Conservation (phyloP, 2,797 vertebrate genomes). For the Furcifer pardalis region DNA sequence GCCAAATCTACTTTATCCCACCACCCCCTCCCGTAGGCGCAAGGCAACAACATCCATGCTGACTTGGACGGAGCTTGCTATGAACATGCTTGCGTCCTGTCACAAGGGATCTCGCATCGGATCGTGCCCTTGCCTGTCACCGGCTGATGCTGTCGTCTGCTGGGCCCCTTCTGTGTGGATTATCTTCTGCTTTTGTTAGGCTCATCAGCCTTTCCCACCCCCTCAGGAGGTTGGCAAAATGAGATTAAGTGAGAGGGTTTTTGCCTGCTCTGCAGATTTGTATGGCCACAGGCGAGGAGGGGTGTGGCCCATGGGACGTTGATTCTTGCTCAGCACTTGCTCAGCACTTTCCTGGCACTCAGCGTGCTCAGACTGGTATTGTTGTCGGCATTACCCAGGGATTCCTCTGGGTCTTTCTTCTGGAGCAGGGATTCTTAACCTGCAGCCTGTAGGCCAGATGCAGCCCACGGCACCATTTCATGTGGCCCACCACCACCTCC, state of each 20-base stretch:
- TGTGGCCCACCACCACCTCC: no score
- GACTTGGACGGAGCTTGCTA: not conserved
- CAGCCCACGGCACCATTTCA: no score
- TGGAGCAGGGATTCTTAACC: no score
- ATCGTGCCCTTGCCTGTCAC: not conserved
- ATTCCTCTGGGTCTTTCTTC: not conserved
- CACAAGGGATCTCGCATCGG: not conserved
- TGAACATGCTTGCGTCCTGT: not conserved
- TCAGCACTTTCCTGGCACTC: slow-evolving; percentile 1
- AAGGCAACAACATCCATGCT: not conserved
- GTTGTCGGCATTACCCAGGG: not conserved
- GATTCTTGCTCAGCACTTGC: not conserved
- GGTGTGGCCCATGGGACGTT: not conserved
- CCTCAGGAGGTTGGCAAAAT: not conserved
- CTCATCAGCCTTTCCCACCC: not conserved
- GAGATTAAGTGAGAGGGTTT: not conserved
- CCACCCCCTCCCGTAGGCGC: not conserved
- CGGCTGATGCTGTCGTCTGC: not conserved
- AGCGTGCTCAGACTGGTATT: not conserved
- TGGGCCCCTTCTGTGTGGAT: not conserved
- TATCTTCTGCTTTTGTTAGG: not conserved
- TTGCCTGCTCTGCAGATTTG: not conserved
- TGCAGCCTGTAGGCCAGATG: no score
- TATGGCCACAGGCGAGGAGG: slow-evolving; percentile 12
- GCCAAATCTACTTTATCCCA: not conserved